Base-by-base conservation (phyloP, 2,888 invertebrate genomes). In the Beris chalybata region DNA sequence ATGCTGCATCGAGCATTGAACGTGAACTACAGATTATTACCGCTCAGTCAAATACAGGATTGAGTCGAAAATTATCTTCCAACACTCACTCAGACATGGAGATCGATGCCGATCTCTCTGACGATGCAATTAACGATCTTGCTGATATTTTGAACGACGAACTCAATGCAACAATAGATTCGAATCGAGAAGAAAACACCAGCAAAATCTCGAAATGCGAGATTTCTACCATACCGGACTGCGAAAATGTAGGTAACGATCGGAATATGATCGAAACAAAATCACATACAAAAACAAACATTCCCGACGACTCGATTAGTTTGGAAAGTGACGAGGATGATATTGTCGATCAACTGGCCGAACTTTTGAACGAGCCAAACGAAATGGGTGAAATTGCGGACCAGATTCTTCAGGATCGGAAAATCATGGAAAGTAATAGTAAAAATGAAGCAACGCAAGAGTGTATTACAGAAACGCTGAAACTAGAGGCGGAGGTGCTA, bases 21-120 rank as follows among this genome's bases (percentile, higher is more conserved):
- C 30, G 54, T 29, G 67, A 67, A 64, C 54, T 64, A 15, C 57
- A 64, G 57, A 54, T 15, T 30, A 59, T 59, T 44, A 53, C 64
- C 32, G 32, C 48, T 12, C 44, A 65, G 47, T 57, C 61, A 6
- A 61, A 50, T 6, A 6, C n/a, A n/a, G 61, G 38, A 32, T 45
- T 29, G 13, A 44, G 29, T 13, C 6, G 30, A 7, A 15, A 47
- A 15, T 1, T 29, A 4, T 38, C 52, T 4, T 43, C 31, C 12
- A 22, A 31, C 5, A 50, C 15, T 38, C 15, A 32, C 3, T 47
- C 50, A 11, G 50, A 61, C 22, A 31, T 61, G n/a, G 50, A 50
- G 22, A 61, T 61, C 7, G 50, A 50, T 52, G 50, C 38, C 5
- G 61, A 61, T 15, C 22, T 61, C 4, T 61, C 61, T 4, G 61